phyloP scores from a whole-genome alignment of 1,140 invertebrate species.

The Meloidogyne floridensis region DNA sequence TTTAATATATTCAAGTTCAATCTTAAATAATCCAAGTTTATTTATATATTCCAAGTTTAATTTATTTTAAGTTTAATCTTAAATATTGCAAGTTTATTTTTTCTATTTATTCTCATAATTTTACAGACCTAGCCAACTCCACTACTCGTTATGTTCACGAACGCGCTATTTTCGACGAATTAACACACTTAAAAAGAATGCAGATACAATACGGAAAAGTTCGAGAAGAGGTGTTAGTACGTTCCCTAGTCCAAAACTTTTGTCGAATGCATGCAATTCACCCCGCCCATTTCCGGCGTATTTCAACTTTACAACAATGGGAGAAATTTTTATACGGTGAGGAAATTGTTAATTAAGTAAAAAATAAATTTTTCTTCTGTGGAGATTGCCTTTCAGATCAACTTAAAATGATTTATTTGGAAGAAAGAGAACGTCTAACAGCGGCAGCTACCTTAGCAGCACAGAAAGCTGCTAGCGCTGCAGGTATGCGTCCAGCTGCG shows the following conservation, averaged over 20 bases:
- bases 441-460: slow-evolving; percentile 2
- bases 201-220: slow-evolving; percentile 85
- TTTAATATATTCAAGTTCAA: no score
- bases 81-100: no score
- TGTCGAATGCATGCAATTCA: slow-evolving; percentile 76
- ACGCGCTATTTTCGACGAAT: slow-evolving; percentile 87
- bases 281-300: slow-evolving; percentile 72
- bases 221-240: slow-evolving; percentile 85
- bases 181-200: slow-evolving; percentile 85
- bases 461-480: slow-evolving; percentile 19
- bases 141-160: slow-evolving; percentile 69
- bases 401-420: slow-evolving; percentile 60
- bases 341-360: slow-evolving; percentile 9
- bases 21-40: no score
- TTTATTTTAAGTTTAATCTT: no score
- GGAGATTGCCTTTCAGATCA: slow-evolving; percentile 58
- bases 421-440: slow-evolving; percentile 53
- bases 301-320: slow-evolving; percentile 78
- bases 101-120: no score
- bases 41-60: no score
- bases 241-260: slow-evolving; percentile 79
- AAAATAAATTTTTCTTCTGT: neutral
- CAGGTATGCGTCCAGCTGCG: slow-evolving; percentile 2
- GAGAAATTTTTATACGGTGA: slow-evolving; percentile 85
- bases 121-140: slow-evolving; percentile 1